A percentile compares a stretch with the other conserved stretches of the same genome.
Evolutionary conservation across 2,113 vertebrate species (phyloP).

Genomic region (Benitochromis conjunctus): DNA sequence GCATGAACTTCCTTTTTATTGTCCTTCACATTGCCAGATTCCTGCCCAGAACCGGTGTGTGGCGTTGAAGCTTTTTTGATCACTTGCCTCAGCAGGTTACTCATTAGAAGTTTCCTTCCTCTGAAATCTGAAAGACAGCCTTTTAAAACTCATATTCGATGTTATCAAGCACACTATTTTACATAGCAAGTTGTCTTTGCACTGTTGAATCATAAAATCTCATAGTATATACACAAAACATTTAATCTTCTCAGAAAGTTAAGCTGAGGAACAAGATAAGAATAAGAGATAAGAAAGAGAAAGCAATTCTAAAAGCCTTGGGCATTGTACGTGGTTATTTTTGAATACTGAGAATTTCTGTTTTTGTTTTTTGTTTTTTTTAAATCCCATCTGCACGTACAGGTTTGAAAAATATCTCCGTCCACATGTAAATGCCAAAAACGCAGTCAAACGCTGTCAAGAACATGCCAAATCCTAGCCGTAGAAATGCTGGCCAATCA

Average conservation of each 20-base stretch:
- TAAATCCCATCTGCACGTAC: too few relatives aligned
- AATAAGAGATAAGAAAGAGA: background rate
- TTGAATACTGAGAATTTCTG: too few relatives aligned
- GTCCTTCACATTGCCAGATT: conserved; percentile 43
- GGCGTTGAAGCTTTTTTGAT: background rate
- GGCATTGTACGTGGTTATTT: too few relatives aligned
- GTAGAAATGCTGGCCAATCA: too few relatives aligned
- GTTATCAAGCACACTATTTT: background rate
- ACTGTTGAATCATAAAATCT: background rate
- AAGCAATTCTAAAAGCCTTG: background rate
- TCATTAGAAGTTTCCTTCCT: background rate
- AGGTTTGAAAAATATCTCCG: too few relatives aligned
- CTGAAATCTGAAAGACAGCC: background rate
- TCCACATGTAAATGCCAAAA: too few relatives aligned
- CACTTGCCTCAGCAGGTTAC: background rate
- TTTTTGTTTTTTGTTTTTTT: too few relatives aligned
- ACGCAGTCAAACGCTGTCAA: too few relatives aligned
- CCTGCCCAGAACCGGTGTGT: conserved; percentile 16
- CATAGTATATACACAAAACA: background rate
- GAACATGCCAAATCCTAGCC: too few relatives aligned
- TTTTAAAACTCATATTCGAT: background rate
- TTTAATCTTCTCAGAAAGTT: background rate
- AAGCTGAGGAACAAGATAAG: background rate
- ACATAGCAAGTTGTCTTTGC: background rate
- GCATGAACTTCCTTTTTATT: conserved; percentile 61